Evolutionary conservation across 2,797 vertebrate genomes (phyloP), one percentile per base, ranked within the genome.

Genomic region (Cryptoblepharus egeriae): DNA sequence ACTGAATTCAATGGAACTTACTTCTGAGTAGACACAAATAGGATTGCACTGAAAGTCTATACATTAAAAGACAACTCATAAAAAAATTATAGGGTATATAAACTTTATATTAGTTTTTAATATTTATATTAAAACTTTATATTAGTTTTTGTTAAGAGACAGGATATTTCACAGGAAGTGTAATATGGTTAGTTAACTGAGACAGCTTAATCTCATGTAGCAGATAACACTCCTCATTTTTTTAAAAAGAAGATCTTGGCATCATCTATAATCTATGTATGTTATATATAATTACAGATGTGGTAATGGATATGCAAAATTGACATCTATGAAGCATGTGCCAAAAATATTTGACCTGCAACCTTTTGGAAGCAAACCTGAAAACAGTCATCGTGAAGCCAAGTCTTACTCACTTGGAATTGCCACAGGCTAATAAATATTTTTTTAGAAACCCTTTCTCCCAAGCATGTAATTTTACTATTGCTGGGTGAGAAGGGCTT

Each of bases 291-390:
- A 92, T 86, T 88, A 88, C 58, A 58, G 93, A 94, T 94, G 90
- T 79, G 67, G 82, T 93, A 92, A 92, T 77, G 88, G 92, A 93
- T 93, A 91, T 90, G 93, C 89, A 86, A 89, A 89, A 84, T n/a
- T 93, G 88, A 92, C 84, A 84, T 80, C 83, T 90, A 88, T 91
- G 80, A 88, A 92, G 85, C 76, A 37, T 18, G 7, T 93, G 92
- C 91, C 92, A 94, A 95, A 73, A 93, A 92, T 91, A 91, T 89
- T 94, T 89, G 74, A 95, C 90, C 85, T 9, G 42, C 91, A 93
- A 90, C 73, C 90, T 90, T 93, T 94, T 93, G 91, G 91, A 94
- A 93, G 0, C 88, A 82, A 92, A 94, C 57, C 60, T 16, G 70
- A 92, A 94, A 92, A 92, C 85, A 93, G 60, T 15, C 81, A 83